Conservation (phyloP, 2,113 vertebrate genomes). For the Chinchilla lanigera region DNA sequence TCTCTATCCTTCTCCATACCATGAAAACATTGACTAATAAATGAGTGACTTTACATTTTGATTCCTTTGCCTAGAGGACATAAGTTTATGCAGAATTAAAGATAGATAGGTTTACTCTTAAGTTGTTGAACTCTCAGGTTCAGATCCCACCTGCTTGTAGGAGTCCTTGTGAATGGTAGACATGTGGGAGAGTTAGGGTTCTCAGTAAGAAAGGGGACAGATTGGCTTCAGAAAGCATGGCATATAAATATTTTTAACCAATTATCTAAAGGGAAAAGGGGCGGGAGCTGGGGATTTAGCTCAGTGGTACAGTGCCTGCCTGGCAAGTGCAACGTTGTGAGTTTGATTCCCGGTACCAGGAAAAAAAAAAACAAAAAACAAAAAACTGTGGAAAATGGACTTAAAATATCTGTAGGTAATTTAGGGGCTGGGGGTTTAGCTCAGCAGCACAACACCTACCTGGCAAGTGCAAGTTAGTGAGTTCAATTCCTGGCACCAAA, state of each 20-base stretch:
- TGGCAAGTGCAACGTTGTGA: too few species aligned
- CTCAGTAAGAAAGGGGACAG: background rate
- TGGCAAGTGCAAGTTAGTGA: too few species aligned
- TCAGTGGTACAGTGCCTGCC: too few species aligned
- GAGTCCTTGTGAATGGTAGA: background rate
- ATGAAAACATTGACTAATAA: slow-evolving; percentile 31
- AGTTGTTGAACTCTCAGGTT: background rate
- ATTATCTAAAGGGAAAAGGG: background rate
- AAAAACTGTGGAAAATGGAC: too few species aligned
- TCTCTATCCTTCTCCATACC: background rate
- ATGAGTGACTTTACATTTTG: background rate
- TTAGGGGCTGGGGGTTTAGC: too few species aligned
- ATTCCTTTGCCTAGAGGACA: background rate
- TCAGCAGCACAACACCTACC: too few species aligned
- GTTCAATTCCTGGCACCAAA: too few species aligned
- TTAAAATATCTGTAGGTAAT: too few species aligned
- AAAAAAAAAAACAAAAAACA: too few species aligned
- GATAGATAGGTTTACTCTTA: slow-evolving; percentile 13
- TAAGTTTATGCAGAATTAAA: background rate
- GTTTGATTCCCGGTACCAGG: too few species aligned
- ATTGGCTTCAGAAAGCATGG: background rate
- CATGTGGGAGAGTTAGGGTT: background rate
- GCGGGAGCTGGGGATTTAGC: too few species aligned
- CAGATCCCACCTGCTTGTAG: background rate
- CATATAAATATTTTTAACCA: background rate